Evolutionary conservation across 2,797 vertebrate species (phyloP).

Genomic region (Acipenser oxyrinchus): DNA sequence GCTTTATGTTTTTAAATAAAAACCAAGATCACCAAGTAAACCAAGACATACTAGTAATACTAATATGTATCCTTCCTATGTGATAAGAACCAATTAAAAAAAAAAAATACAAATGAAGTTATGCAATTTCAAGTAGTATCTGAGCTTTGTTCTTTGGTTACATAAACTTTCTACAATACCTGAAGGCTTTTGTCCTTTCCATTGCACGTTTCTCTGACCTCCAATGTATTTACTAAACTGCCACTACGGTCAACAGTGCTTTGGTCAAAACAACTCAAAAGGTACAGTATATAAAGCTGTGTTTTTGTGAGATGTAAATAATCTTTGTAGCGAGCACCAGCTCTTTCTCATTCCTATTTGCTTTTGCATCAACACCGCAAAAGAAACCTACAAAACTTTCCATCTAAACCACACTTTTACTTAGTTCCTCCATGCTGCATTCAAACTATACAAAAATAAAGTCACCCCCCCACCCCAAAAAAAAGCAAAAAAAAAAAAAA

Average conservation of each 20-base stretch:
- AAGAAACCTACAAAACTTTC: no score
- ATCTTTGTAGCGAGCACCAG: no score
- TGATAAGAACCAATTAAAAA: not conserved
- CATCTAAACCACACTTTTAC: no score
- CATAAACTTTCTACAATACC: conserved; percentile 1
- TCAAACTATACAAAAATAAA: conserved; percentile 14
- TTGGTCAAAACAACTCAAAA: conserved; percentile 49
- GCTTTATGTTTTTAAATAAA: no score
- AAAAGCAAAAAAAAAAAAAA: not conserved
- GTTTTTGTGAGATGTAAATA: no score
- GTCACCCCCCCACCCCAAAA: conserved; percentile 6
- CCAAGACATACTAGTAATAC: no score
- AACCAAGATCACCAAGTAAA: no score
- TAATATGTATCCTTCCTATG: no score
- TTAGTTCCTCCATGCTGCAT: not conserved
- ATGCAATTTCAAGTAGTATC: conserved; percentile 16
- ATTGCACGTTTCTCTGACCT: conserved; percentile 38
- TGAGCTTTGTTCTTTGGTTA: conserved; percentile 22
- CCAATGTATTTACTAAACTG: conserved; percentile 49
- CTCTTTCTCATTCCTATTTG: no score
- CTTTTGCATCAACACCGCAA: no score
- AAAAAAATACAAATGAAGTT: conserved; percentile 3
- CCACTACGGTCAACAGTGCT: conserved; percentile 47
- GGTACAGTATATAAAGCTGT: conserved; percentile 15
- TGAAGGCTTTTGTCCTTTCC: conserved; percentile 40